Evolutionary conservation across 2,113 vertebrate genomes (phyloP).

Genomic region (Cinclus mexicanus): DNA sequence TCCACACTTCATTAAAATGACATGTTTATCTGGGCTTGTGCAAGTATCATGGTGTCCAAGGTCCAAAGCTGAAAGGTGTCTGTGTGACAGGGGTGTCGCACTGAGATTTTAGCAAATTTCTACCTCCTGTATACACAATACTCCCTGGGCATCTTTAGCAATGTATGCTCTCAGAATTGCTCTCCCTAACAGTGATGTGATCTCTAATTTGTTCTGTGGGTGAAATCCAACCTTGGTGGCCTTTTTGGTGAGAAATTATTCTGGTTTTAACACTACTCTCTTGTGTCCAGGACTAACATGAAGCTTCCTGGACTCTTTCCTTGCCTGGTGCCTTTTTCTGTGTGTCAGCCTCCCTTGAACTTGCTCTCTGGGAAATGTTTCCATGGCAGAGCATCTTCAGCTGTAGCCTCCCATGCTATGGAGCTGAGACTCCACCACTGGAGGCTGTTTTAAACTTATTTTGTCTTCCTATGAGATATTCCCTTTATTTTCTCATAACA

Average conservation of each 20-base stretch:
- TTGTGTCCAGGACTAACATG: background rate
- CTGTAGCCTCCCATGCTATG: background rate
- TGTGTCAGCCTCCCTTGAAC: background rate
- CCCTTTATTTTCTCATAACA: background rate
- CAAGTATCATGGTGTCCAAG: accelerated
- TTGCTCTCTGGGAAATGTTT: background rate
- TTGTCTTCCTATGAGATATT: background rate
- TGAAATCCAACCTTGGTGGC: background rate
- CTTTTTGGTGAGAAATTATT: background rate
- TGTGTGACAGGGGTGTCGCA: background rate
- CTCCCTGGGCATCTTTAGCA: accelerated
- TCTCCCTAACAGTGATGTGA: background rate
- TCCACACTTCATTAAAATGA: background rate
- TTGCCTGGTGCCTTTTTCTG: background rate
- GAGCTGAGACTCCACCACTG: background rate
- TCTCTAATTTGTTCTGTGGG: background rate
- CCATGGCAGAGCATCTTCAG: background rate
- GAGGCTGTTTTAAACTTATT: background rate
- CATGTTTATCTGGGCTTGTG: background rate
- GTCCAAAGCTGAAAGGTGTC: background rate
- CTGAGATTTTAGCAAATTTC: background rate
- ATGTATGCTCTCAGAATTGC: accelerated
- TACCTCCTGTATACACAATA: background rate
- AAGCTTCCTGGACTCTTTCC: background rate
- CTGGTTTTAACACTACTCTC: background rate